A percentile compares a stretch with the other conserved stretches of the same genome.
phyloP scores from a whole-genome alignment of 2,797 vertebrate species.

The Neoniphon sammara region DNA sequence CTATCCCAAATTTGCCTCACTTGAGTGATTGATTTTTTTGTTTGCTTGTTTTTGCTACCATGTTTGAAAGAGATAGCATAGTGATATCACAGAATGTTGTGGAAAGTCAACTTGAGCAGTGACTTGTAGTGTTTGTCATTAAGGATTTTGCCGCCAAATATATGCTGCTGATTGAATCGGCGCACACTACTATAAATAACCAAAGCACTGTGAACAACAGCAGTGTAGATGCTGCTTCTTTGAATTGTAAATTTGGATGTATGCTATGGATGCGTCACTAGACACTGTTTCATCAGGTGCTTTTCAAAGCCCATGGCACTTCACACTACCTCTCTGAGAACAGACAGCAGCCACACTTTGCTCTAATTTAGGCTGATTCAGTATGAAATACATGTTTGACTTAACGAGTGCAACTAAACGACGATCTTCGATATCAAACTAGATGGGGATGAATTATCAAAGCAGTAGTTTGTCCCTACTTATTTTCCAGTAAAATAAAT shows the following conservation, averaged over 20 bases:
- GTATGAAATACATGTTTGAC: slow-evolving; percentile 27
- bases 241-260: no score
- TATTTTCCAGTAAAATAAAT: slow-evolving; percentile 31
- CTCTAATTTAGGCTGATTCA: slow-evolving; percentile 21
- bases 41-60: no score
- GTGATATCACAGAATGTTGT: slow-evolving; percentile 12
- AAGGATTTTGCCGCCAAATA: not conserved
- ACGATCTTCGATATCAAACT: slow-evolving; percentile 25
- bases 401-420: slow-evolving; percentile 11
- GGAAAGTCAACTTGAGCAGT: not conserved
- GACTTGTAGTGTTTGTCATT: slow-evolving; percentile 2
- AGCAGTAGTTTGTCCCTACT: slow-evolving; percentile 14
- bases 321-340: not conserved
- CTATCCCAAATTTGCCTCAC: slow-evolving; percentile 1
- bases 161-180: no score
- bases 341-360: slow-evolving; percentile 5
- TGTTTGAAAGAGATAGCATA: slow-evolving; percentile 27
- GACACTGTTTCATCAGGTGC: slow-evolving; percentile 6
- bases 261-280: no score
- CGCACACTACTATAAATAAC: no score
- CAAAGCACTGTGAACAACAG: no score
- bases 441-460: slow-evolving; percentile 30
- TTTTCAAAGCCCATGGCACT: not conserved
- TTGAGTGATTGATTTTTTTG: slow-evolving; percentile 4
- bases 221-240: no score